Base-by-base conservation (phyloP, 2,797 vertebrate genomes). In the Alauda arvensis region DNA sequence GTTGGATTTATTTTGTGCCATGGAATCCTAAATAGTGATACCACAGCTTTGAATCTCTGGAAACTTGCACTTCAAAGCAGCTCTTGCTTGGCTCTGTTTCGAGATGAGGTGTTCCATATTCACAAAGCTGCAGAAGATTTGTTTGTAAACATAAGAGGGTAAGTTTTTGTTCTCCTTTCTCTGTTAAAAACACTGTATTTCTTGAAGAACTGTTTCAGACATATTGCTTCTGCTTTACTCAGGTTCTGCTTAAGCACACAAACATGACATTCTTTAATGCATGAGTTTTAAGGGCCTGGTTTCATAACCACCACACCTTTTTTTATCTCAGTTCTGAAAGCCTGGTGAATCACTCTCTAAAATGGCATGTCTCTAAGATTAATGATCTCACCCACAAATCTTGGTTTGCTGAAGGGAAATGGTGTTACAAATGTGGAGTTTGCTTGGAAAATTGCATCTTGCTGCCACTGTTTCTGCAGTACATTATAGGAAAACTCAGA, bases 1-100 rank as follows among this genome's bases (percentile, higher is more conserved):
- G 99, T 99, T 88, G 99, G 99, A 10, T 99, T 99, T 96, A 99
- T 99, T 96, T 97, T 99, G 96, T 99, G 99, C 92, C 99, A 99
- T 7, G 97, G 98, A 42, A 97, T 98, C 93, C 97, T 99, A 66
- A 99, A 98, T 96, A 99, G 96, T 29, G 99, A 99, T 33, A 95
- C 98, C 2, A 98, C 98, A 6, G 98, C 99, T 8, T 89, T 99
- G 95, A 99, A 98, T 90, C 95, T 99, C 93, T 99, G 99, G 99
- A 99, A 99, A 63, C 95, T 99, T 94, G 99, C 99, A 71, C 98
- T 99, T 96, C 99, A 99, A 95, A 99, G 99, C 97, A 99, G 98
- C 95, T 98, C 99, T 93, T 99, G 99, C 90, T 98, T 99, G 81
- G 99, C 98, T 88, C 97, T 99, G 55, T 99, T 99, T 96, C 98